Conservation (phyloP, 2,888 invertebrate genomes). For the Pemphredon lugubris region DNA sequence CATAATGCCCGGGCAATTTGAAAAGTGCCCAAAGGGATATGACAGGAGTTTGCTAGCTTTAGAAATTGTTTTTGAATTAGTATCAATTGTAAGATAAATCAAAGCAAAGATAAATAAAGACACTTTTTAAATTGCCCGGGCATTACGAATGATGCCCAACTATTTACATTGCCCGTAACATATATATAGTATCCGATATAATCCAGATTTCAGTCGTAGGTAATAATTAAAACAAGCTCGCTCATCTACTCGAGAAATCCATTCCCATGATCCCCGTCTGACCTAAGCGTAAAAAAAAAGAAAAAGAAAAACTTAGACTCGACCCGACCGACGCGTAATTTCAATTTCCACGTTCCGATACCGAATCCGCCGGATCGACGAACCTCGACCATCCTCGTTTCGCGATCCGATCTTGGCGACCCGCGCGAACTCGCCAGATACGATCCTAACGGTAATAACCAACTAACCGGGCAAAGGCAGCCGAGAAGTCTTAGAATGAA, state of each 20-base stretch:
- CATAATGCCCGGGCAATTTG: too few species aligned
- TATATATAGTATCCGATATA: too few species aligned
- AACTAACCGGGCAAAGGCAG: conserved; percentile 9
- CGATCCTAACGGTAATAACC: conserved; percentile 52
- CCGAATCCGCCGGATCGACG: conserved; percentile 29
- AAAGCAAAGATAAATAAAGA: too few species aligned
- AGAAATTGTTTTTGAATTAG: too few species aligned
- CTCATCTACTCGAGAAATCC: background rate
- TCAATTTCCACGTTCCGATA: conserved; percentile 45
- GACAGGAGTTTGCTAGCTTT: too few species aligned
- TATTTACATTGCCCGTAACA: too few species aligned
- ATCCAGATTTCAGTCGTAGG: too few species aligned
- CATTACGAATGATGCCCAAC: too few species aligned
- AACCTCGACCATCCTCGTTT: conserved; percentile 7
- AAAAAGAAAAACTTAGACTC: conserved; percentile 37
- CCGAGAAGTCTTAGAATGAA: conserved; percentile 16
- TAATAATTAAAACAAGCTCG: too few species aligned
- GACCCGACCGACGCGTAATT: conserved; percentile 38
- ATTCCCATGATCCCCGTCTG: background rate
- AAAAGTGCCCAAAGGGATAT: too few species aligned
- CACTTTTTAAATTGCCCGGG: too few species aligned
- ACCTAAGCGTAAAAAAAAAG: background rate
- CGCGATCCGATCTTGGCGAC: conserved; percentile 48
- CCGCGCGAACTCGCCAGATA: conserved; percentile 31
- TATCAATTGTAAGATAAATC: too few species aligned